A percentile compares a stretch with the other conserved stretches of the same genome.
Conservation (phyloP, 2,113 vertebrate genomes). For the Podiceps cristatus region DNA sequence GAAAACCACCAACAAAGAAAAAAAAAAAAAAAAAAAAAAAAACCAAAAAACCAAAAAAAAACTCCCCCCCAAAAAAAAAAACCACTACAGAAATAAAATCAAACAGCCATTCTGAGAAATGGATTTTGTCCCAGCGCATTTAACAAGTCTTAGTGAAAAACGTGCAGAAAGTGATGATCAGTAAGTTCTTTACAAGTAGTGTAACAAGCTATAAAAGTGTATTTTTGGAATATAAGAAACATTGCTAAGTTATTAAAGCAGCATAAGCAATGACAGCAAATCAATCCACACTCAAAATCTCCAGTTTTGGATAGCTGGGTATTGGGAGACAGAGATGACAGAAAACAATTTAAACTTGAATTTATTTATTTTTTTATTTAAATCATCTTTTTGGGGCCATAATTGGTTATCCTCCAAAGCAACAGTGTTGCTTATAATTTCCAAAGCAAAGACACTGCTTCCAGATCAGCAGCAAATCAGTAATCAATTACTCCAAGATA, state of each 20-base stretch:
- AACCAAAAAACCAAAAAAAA: not conserved
- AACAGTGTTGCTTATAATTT: not conserved
- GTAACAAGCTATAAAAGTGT: not conserved
- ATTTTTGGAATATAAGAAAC: not conserved
- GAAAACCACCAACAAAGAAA: not conserved
- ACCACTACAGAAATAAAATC: not conserved
- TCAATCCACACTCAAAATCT: not conserved
- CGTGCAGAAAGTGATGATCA: not conserved
- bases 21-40: no score
- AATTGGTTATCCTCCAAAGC: not conserved
- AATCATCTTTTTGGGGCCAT: not conserved
- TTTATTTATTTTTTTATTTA: not conserved
- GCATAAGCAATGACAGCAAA: not conserved
- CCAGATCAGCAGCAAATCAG: not conserved
- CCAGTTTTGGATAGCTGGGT: not conserved
- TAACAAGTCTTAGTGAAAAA: not conserved
- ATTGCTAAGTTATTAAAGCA: not conserved
- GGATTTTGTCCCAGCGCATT: not conserved
- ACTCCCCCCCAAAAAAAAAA: not conserved
- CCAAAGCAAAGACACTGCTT: not conserved
- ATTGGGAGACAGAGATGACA: not conserved
- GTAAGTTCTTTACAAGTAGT: not conserved
- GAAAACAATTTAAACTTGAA: not conserved
- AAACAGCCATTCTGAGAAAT: not conserved
- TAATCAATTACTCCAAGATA: not conserved